Base-by-base conservation (phyloP, 1,140 invertebrate genomes). In the Palaemon carinicauda region DNA sequence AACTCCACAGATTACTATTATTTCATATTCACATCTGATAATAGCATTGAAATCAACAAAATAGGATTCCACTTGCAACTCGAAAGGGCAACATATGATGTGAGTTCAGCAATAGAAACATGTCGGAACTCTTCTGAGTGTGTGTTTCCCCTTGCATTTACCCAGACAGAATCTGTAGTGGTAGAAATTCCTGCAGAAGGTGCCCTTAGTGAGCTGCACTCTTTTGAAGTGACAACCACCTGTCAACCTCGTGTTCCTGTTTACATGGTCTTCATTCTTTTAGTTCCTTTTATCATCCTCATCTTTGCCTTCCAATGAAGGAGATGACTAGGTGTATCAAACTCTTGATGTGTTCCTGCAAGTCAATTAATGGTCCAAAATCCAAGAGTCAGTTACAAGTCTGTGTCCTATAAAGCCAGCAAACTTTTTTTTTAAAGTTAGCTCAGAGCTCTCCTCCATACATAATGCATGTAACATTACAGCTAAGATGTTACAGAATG, bases 11-110 rank as follows among this genome's bases (percentile, higher is more conserved):
- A 88, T 54, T 81, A 88, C 54, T 86, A 86, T 29, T 88, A 88
- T 77, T 86, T 88, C 79, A 88, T 88, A 41, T 88, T 88, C 79
- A 86, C 80, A 29, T 88, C 88, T 0, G 88, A 88, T 56, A 88
- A 88, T 54, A 71, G 41, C 29, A 82, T 86, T 50, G 88, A 88
- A 50, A 60, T 81, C 0, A 88, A 88, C 73, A 27, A 82, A 19
- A 41, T 88, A 71, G 84, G 81, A 15, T 88, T 86, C 41, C 31
- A 82, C 21, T 41, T 88, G 19, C 54, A 88, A 50, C 33, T 88
- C 19, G 33, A 80, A 21, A 80, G 88, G 53, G 74, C 75, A 17
- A 88, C 60, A 51, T 88, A 88, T 29, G 84, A 88, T 29, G 83
- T 86, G 4, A 71, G 71, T n/a, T 27, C 71, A 19, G 17, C 80